phyloP scores from a whole-genome alignment of 2,113 vertebrate species.

The Casuarius casuarius region DNA sequence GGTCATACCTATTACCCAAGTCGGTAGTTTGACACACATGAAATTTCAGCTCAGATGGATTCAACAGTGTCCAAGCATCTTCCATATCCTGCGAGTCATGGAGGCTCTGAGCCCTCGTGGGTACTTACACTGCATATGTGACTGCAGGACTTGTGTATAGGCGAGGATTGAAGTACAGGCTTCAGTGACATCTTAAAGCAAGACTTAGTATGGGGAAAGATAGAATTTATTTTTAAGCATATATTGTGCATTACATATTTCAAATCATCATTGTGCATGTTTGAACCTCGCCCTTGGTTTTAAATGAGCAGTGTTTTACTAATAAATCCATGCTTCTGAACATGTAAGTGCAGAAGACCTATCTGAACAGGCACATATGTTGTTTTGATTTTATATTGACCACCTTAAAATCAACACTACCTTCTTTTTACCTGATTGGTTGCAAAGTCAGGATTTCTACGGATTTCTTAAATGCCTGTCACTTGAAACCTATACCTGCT shows the following conservation, averaged over 20 bases:
- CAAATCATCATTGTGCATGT: fast-evolving
- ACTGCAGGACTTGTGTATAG: neutral
- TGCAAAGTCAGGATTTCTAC: neutral
- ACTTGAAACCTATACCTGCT: neutral
- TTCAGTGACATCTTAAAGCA: neutral
- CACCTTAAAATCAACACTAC: neutral
- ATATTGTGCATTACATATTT: fast-evolving
- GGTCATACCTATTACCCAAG: fast-evolving
- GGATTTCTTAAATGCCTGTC: neutral
- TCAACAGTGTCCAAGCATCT: neutral
- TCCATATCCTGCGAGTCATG: too few species aligned
- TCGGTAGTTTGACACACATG: neutral
- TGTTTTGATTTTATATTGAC: neutral
- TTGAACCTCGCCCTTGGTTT: neutral
- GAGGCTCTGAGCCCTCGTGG: fast-evolving
- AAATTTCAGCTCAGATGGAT: neutral
- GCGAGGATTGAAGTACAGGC: neutral
- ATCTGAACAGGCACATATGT: fast-evolving
- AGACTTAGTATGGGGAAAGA: fast-evolving
- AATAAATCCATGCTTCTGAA: neutral
- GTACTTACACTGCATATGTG: fast-evolving
- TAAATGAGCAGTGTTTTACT: neutral
- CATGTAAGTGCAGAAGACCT: neutral
- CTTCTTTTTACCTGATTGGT: neutral
- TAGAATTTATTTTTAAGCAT: neutral